Evolutionary conservation across 2,113 vertebrate genomes (phyloP).

Genomic region (Telmatochromis bifrenatus): DNA sequence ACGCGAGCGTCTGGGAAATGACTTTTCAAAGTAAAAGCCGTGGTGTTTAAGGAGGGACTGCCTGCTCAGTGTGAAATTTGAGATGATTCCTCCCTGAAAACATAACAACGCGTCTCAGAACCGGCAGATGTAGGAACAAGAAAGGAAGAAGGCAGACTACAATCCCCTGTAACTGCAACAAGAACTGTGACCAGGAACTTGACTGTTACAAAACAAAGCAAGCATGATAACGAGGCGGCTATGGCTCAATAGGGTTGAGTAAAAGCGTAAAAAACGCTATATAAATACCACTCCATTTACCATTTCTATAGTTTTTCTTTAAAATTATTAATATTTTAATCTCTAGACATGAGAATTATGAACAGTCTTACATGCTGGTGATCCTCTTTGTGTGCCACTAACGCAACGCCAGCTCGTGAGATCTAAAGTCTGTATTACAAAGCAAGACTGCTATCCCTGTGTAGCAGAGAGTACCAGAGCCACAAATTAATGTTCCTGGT

Average conservation of each 20-base stretch:
- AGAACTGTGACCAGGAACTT: neutral
- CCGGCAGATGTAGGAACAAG: neutral
- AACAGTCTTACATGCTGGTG: neutral
- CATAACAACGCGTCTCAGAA: neutral
- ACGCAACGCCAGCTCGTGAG: neutral
- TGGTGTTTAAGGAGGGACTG: neutral
- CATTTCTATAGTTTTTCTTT: neutral
- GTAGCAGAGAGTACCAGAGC: neutral
- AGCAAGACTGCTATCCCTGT: neutral
- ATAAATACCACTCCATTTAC: neutral
- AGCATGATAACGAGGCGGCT: neutral
- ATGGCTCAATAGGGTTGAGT: neutral
- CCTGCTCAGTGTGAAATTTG: neutral
- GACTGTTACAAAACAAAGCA: neutral
- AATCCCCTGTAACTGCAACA: neutral
- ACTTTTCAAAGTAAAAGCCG: conserved; percentile 34
- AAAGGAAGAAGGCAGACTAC: neutral
- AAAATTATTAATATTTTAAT: neutral
- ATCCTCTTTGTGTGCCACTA: neutral
- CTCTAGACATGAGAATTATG: neutral
- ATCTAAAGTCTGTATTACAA: neutral
- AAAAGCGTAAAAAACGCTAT: neutral
- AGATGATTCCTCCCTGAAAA: neutral
- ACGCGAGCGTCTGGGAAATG: neutral
- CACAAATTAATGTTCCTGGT: neutral